Evolutionary conservation across 2,113 vertebrate genomes (phyloP).

Genomic region (Nycticryphes semicollaris): DNA sequence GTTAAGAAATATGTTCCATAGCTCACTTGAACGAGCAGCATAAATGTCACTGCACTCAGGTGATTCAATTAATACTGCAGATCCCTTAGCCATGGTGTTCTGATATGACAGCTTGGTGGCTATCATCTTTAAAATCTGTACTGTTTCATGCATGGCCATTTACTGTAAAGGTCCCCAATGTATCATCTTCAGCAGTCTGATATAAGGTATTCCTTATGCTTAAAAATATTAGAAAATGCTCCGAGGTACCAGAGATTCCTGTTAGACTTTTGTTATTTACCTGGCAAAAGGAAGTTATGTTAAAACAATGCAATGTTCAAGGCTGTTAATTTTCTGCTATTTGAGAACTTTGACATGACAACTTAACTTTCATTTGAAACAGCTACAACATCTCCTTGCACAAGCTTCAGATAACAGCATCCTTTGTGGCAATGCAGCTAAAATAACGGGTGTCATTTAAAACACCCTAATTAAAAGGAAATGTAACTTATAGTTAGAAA

Average conservation of each 20-base stretch:
- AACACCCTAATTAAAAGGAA: not conserved
- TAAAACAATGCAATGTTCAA: not conserved
- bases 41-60: not conserved
- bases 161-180: not conserved
- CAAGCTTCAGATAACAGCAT: not conserved
- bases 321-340: not conserved
- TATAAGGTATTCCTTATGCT: not conserved
- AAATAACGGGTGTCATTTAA: not conserved
- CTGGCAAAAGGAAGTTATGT: not conserved
- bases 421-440: not conserved
- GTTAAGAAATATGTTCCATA: not conserved
- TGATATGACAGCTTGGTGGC: not conserved
- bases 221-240: not conserved
- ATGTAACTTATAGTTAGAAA: not conserved
- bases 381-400: not conserved
- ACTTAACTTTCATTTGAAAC: not conserved
- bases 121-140: not conserved
- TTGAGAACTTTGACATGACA: not conserved
- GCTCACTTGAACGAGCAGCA: not conserved
- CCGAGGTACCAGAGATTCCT: rapidly evolving
- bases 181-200: not conserved
- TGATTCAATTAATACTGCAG: not conserved
- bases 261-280: not conserved
- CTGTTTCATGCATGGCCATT: not conserved
- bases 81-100: not conserved